phyloP scores from a whole-genome alignment of 2,797 vertebrate genomes.

The Gobionotothen gibberifrons region DNA sequence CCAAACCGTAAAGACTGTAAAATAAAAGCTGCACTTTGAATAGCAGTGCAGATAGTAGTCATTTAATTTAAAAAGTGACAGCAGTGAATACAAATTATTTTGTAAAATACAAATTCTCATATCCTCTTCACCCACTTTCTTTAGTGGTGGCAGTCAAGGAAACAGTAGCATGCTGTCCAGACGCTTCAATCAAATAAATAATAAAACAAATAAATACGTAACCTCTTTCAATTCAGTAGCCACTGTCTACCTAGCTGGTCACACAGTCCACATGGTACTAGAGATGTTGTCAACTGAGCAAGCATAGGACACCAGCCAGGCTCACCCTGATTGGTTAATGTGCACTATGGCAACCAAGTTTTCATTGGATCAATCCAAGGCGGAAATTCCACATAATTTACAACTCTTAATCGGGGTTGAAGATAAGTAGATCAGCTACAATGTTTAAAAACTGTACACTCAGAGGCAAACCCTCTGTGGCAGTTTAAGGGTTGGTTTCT shows the following conservation, averaged over 20 bases:
- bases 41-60: slow-evolving; percentile 52
- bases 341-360: slow-evolving; percentile 59
- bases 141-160: slow-evolving; percentile 43
- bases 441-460: slow-evolving; percentile 26
- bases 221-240: slow-evolving; percentile 45
- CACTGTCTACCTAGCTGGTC: slow-evolving; percentile 51
- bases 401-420: slow-evolving; percentile 22
- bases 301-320: slow-evolving; percentile 39
- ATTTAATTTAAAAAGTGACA: slow-evolving; percentile 65
- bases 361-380: slow-evolving; percentile 49
- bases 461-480: slow-evolving; percentile 47
- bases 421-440: slow-evolving; percentile 26
- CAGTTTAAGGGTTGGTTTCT: slow-evolving; percentile 45
- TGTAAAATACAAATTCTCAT: slow-evolving; percentile 39
- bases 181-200: slow-evolving; percentile 40
- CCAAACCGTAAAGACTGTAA: slow-evolving; percentile 21
- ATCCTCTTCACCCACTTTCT: slow-evolving; percentile 7
- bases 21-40: slow-evolving; percentile 49
- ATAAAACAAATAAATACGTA: slow-evolving; percentile 43
- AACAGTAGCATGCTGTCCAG: slow-evolving; percentile 41
- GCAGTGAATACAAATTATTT: slow-evolving; percentile 52
- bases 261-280: slow-evolving; percentile 73
- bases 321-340: slow-evolving; percentile 52
- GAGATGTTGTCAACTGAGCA: slow-evolving; percentile 61
- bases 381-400: slow-evolving; percentile 18